Evolutionary conservation across 2,113 vertebrate species (phyloP), one percentile per base, ranked within the genome.

Genomic region (Ceyx margarethae): DNA sequence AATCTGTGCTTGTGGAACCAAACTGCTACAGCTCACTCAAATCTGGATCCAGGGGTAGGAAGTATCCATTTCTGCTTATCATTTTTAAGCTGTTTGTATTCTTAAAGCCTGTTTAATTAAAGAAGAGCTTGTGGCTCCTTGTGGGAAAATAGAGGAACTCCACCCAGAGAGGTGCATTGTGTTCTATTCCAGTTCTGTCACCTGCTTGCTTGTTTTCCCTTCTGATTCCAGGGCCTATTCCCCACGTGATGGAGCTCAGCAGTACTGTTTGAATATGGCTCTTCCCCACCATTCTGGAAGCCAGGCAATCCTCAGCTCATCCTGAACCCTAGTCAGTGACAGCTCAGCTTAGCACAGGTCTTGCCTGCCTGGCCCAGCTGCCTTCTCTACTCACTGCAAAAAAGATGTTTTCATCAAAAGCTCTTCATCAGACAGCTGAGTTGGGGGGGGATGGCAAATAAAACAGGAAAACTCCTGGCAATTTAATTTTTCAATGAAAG

Each of bases 311-410:
- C 81, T 95, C 75, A 85, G 81, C 81, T 91, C 84, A 87, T 91
- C 60, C 66, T 82, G 89, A 85, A 94, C 66, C 87, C 73, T 51
- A 90, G 78, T 62, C 78, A 69, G 54, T 82, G 84, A 91, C 86
- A 94, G 92, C 92, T 85, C 58, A 94, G 84, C 28, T 93, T 91
- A 95, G 91, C 78, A 92, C 87, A 92, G 75, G 62, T 60, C 95
- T 90, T 93, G 74, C 81, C 90, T 95, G 78, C 54, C 58, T 2
- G 0, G 89, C 86, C 77, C 92, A 93, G 81, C 77, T 93, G 83
- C 66, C 37, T 91, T 90, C 76, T 90, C n/a, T 73, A 69, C 60
- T 92, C 11, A 26, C 91, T 95, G 93, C 67, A 91, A 89, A 51
- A 94, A 89, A 71, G 62, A 66, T 6, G 33, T 88, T 95, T 91